Evolutionary conservation across 2,113 vertebrate genomes (phyloP).

Genomic region (Sphyrna mokarran): DNA sequence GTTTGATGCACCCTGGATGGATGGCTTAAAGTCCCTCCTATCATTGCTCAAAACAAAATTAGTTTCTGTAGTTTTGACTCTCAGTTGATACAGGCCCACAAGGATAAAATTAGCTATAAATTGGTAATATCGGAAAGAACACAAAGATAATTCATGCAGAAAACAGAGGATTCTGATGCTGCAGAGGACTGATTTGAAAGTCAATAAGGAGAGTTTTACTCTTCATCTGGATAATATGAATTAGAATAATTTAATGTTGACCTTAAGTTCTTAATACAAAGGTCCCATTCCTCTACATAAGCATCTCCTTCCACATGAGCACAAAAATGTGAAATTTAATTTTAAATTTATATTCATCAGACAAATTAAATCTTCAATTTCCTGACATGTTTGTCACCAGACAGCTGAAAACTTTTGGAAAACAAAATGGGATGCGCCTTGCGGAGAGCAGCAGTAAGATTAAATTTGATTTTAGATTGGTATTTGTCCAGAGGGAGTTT

Average conservation of each 20-base stretch:
- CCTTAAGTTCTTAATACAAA: neutral
- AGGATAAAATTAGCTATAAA: neutral
- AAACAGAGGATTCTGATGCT: neutral
- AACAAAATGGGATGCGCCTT: neutral
- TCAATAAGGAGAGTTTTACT: neutral
- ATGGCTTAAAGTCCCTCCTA: neutral
- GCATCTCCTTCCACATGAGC: neutral
- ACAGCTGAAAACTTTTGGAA: neutral
- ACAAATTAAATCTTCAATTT: neutral
- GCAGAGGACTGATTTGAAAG: neutral
- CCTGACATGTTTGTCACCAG: too few species aligned
- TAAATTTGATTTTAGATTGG: neutral
- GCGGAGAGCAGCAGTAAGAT: neutral
- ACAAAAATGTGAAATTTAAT: neutral
- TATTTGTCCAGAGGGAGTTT: neutral
- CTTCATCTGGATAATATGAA: neutral
- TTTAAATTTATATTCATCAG: neutral
- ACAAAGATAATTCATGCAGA: neutral
- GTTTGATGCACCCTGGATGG: neutral
- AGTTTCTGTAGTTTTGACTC: neutral
- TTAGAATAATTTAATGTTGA: neutral
- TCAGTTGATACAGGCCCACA: too few species aligned
- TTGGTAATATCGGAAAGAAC: neutral
- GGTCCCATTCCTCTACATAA: neutral
- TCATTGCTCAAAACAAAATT: neutral